phyloP scores from a whole-genome alignment of 2,113 vertebrate species.

The Boleophthalmus pectinirostris region DNA sequence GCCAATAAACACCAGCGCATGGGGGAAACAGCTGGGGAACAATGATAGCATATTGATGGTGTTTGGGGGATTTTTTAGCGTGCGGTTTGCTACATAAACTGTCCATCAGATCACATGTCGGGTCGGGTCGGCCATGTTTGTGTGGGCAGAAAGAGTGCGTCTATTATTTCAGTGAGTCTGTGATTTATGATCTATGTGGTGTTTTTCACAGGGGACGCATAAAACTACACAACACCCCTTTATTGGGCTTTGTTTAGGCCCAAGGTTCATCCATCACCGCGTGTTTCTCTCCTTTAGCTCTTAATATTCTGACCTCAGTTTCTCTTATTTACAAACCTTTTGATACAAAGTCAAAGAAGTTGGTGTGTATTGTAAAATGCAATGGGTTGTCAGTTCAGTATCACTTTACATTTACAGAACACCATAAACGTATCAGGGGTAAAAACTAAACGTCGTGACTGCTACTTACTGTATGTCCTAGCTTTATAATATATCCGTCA shows the following conservation, averaged over 20 bases:
- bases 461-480: too few relatives aligned
- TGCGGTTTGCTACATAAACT: conserved; percentile 10
- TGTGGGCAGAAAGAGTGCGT: conserved; percentile 20
- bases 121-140: conserved; percentile 25
- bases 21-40: conserved; percentile 66
- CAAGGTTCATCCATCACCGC: conserved; percentile 60
- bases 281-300: conserved; percentile 23
- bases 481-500: not conserved
- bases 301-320: conserved; percentile 14
- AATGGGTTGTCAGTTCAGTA: conserved; percentile 29
- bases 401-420: conserved; percentile 8
- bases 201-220: conserved; percentile 62
- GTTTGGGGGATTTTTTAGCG: conserved; percentile 25
- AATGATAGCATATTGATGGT: conserved; percentile 70
- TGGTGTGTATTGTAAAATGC: conserved; percentile 3
- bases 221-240: conserved; percentile 71
- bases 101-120: conserved; percentile 16
- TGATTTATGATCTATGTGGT: conserved; percentile 69
- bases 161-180: conserved; percentile 52
- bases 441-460: too few relatives aligned
- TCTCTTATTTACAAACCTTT: conserved; percentile 17
- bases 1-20: conserved; percentile 65
- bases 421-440: too few relatives aligned
- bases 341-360: not conserved
- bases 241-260: conserved; percentile 69